phyloP scores from a whole-genome alignment of 2,888 invertebrate species.

The Nemurella pictetii region DNA sequence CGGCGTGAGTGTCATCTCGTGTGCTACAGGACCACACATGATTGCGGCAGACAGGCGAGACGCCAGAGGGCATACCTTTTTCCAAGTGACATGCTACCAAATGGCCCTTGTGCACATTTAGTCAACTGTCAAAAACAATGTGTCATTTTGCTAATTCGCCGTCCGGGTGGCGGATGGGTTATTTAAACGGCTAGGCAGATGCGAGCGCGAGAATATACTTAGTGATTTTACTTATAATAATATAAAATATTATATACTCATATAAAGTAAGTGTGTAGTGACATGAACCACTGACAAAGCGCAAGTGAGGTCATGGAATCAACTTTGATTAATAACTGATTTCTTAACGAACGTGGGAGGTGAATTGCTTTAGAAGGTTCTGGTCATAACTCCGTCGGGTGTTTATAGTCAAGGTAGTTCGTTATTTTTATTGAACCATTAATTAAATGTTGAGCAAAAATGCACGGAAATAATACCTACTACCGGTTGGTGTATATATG shows the following conservation, averaged over 20 bases:
- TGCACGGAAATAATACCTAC: background rate
- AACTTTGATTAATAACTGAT: background rate
- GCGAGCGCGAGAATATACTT: too few relatives aligned
- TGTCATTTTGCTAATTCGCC: background rate
- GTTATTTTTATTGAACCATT: background rate
- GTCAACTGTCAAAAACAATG: background rate
- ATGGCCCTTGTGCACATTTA: background rate
- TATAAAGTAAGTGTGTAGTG: too few relatives aligned
- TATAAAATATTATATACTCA: too few relatives aligned
- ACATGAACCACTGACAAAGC: too few relatives aligned
- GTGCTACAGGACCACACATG: background rate
- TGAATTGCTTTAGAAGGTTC: background rate
- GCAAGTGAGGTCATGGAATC: background rate
- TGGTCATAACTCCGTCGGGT: background rate
- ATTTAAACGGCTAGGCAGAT: background rate
- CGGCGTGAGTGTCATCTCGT: background rate
- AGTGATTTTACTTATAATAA: too few relatives aligned
- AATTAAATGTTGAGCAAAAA: background rate
- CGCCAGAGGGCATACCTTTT: background rate
- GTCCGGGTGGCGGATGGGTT: background rate
- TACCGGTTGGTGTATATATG: background rate
- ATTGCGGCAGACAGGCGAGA: background rate
- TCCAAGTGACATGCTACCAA: background rate
- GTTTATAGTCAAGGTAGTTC: background rate
- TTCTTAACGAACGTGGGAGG: background rate